A percentile compares a stretch with the other conserved stretches of the same genome.
Conservation (phyloP, 2,888 invertebrate genomes). For the Loripinus fragilis region DNA sequence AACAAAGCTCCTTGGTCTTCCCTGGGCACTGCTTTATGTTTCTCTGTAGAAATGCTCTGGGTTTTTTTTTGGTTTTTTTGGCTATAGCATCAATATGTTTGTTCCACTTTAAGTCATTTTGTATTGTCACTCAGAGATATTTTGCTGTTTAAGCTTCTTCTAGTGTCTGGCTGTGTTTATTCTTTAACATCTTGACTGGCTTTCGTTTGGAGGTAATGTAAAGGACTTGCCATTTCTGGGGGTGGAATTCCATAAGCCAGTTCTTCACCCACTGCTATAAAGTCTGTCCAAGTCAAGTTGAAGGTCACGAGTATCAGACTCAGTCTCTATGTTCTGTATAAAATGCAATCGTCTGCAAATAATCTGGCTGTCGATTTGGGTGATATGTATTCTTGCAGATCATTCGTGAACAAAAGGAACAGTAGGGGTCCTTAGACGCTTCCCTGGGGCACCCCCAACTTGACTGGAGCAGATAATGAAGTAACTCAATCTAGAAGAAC, state of each 20-base stretch:
- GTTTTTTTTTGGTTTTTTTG: constrained; percentile 20
- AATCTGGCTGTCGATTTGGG: constrained; percentile 24
- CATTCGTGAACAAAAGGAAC: constrained; percentile 10
- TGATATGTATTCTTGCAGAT: constrained; percentile 15
- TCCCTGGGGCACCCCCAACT: constrained; percentile 25
- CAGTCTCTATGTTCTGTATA: constrained; percentile 1
- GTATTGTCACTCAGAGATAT: neutral
- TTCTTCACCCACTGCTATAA: constrained; percentile 36
- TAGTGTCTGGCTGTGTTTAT: neutral
- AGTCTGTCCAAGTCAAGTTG: constrained; percentile 38
- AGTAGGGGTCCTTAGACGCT: constrained; percentile 30
- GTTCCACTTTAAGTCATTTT: neutral
- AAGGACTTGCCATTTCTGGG: constrained; percentile 39
- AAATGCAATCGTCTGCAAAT: constrained; percentile 35
- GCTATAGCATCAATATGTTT: constrained; percentile 12
- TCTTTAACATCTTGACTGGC: neutral
- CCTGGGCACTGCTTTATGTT: constrained; percentile 16
- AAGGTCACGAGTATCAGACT: constrained; percentile 3
- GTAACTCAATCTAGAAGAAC: constrained; percentile 21
- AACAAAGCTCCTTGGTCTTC: constrained; percentile 29
- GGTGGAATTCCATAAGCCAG: constrained; percentile 49
- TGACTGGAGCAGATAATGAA: constrained; percentile 8
- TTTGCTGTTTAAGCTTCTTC: neutral
- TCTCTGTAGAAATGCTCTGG: constrained; percentile 6
- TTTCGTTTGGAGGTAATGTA: constrained; percentile 20